These are phyloP conservation scores for Liopterus haemorrhoidalis DNA, from an alignment of 2,888 invertebrate genomes.

Conservation along the genomic window DNA sequence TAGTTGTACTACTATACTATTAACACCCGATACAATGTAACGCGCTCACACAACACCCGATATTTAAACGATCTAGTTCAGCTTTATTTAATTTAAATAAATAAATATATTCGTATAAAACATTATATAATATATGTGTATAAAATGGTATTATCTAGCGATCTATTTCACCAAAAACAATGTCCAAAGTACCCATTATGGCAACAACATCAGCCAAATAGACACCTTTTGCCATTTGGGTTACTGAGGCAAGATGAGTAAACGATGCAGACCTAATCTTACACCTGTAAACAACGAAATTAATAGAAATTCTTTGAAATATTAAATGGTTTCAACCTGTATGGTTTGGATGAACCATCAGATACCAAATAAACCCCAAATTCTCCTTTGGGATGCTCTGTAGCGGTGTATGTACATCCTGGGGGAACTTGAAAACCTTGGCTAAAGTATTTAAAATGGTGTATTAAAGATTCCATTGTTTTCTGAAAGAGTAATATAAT, in stretches of 20 bases:
- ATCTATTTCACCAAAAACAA: constrained; percentile 60
- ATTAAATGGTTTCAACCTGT: constrained; percentile 38
- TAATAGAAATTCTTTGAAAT: neutral
- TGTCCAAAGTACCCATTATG: constrained; percentile 63
- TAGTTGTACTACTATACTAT: too few relatives aligned
- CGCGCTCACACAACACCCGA: too few relatives aligned
- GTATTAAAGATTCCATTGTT: constrained; percentile 81
- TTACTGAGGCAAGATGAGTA: constrained; percentile 58
- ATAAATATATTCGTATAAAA: too few relatives aligned
- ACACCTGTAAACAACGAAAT: constrained; percentile 51
- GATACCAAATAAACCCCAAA: constrained; percentile 82
- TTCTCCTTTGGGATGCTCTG: constrained; percentile 83
- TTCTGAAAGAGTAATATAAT: constrained; percentile 40
- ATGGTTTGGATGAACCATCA: constrained; percentile 73
- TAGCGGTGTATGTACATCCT: constrained; percentile 70
- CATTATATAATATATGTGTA: too few relatives aligned
- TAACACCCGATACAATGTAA: too few relatives aligned
- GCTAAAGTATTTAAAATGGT: constrained; percentile 81
- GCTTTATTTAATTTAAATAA: too few relatives aligned
- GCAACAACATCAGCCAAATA: constrained; percentile 71
- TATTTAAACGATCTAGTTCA: too few relatives aligned
- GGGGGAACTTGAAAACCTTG: constrained; percentile 81
- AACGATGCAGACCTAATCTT: constrained; percentile 55
- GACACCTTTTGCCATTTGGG: constrained; percentile 47
- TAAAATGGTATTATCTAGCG: too few relatives aligned